Conservation (phyloP, 1,140 invertebrate genomes). For the Zaprionus taronus region DNA sequence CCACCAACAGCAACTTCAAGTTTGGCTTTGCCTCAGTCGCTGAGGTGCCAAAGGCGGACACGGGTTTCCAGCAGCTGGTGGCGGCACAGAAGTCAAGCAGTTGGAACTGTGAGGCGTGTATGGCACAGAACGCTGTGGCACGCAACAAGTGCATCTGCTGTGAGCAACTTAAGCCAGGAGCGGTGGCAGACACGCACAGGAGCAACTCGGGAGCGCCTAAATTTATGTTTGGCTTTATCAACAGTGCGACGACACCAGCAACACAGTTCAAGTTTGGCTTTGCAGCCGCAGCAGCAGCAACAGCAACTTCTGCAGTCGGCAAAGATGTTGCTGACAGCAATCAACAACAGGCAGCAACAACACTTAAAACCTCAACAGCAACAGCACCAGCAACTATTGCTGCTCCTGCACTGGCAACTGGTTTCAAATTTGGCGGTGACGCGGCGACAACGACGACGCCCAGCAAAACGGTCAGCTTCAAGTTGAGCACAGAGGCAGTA, state of each 20-base stretch:
- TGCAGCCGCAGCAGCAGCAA: constrained; percentile 79
- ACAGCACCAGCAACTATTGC: not conserved
- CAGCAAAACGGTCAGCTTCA: constrained; percentile 16
- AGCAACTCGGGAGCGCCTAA: constrained; percentile 84
- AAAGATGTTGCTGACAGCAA: constrained; percentile 45
- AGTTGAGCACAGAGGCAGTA: constrained; percentile 3
- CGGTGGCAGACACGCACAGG: constrained; percentile 43
- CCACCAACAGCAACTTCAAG: constrained; percentile 55
- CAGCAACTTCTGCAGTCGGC: constrained; percentile 65
- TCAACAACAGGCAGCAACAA: constrained; percentile 18
- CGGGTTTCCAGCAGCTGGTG: constrained; percentile 72
- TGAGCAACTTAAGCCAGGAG: constrained; percentile 87
- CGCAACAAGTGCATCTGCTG: constrained; percentile 89
- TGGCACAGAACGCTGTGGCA: constrained; percentile 87
- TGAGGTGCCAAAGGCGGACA: constrained; percentile 61
- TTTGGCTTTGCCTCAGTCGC: constrained; percentile 27
- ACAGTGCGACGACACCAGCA: constrained; percentile 40
- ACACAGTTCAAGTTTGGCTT: constrained; percentile 65
- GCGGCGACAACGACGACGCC: not conserved
- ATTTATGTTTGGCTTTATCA: constrained; percentile 79
- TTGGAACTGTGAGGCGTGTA: constrained; percentile 89
- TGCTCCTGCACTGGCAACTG: constrained; percentile 2
- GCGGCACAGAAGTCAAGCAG: constrained; percentile 83
- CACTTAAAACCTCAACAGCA: constrained; percentile 11
- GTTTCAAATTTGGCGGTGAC: constrained; percentile 15